Conservation (phyloP, 2,888 invertebrate genomes). For the Dimorphilus gyrociliatus region DNA sequence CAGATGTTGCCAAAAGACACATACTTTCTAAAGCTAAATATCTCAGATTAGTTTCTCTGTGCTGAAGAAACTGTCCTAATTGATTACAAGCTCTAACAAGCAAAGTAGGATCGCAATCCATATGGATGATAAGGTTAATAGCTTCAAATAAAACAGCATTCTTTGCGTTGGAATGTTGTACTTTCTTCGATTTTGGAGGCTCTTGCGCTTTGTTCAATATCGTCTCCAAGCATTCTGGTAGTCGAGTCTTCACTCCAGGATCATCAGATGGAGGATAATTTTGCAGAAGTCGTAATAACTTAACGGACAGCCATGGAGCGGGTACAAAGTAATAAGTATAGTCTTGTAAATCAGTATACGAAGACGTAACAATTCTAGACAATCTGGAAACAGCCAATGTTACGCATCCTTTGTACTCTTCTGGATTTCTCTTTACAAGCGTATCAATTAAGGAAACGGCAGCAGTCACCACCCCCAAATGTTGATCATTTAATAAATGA, state of each 20-base stretch:
- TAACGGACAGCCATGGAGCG: constrained; percentile 99
- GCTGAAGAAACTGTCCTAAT: constrained; percentile 82
- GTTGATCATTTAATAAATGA: constrained; percentile 93
- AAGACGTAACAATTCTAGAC: constrained; percentile 92
- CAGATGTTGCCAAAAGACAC: constrained; percentile 96
- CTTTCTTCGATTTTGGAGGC: constrained; percentile 92
- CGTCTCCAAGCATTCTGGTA: constrained; percentile 93
- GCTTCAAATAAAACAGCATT: constrained; percentile 99
- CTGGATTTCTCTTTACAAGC: constrained; percentile 92
- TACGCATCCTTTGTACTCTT: constrained; percentile 97
- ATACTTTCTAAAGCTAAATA: constrained; percentile 96
- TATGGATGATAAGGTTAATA: constrained; percentile 96
- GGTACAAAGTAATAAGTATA: constrained; percentile 99
- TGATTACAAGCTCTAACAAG: constrained; percentile 96
- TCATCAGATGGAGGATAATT: constrained; percentile 92
- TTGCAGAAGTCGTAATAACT: constrained; percentile 79
- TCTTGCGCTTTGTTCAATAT: constrained; percentile 97
- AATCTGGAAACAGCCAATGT: constrained; percentile 90
- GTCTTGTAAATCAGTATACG: constrained; percentile 96
- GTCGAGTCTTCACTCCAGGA: constrained; percentile 81
- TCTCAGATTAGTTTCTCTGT: constrained; percentile 86
- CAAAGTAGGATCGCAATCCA: constrained; percentile 90
- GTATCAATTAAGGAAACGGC: constrained; percentile 95
- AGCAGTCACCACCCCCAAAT: constrained; percentile 96
- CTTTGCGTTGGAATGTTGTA: constrained; percentile 99